A percentile compares a stretch with the other conserved stretches of the same genome.
phyloP scores from a whole-genome alignment of 2,888 invertebrate genomes.

The Nomada fucata region DNA sequence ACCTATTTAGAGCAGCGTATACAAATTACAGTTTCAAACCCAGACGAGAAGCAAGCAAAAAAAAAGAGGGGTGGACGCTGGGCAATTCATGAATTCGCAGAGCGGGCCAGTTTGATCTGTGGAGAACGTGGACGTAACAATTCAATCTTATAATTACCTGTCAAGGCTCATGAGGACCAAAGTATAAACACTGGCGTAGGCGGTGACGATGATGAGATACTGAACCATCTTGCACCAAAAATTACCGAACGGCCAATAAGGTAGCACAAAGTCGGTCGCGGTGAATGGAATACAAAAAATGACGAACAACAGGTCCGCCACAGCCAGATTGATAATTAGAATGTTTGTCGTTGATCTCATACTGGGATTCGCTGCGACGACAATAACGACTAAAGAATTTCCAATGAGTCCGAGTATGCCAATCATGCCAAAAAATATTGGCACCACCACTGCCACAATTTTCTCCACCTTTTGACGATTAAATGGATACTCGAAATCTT shows the following conservation, averaged over 20 bases:
- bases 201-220: constrained; percentile 96
- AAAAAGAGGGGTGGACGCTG: neutral
- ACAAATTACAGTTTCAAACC: too few species aligned
- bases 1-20: too few species aligned
- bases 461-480: constrained; percentile 84
- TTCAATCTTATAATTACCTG: constrained; percentile 81
- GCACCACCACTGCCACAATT: constrained; percentile 90
- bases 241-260: constrained; percentile 96
- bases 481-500: constrained; percentile 65
- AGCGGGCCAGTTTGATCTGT: neutral
- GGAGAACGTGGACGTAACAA: neutral
- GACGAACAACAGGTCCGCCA: constrained; percentile 96
- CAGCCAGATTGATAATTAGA: constrained; percentile 94
- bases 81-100: neutral
- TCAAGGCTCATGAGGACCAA: constrained; percentile 97
- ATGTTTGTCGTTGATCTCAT: constrained; percentile 98
- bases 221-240: constrained; percentile 96
- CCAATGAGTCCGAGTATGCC: constrained; percentile 95
- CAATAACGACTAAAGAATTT: constrained; percentile 94
- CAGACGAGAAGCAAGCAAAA: neutral
- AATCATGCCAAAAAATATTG: constrained; percentile 93
- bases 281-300: constrained; percentile 98
- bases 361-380: constrained; percentile 94
- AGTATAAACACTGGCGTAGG: constrained; percentile 97
- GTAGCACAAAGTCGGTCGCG: constrained; percentile 94